Base-by-base conservation (phyloP, 2,888 invertebrate genomes). In the Allolobophora icterica region DNA sequence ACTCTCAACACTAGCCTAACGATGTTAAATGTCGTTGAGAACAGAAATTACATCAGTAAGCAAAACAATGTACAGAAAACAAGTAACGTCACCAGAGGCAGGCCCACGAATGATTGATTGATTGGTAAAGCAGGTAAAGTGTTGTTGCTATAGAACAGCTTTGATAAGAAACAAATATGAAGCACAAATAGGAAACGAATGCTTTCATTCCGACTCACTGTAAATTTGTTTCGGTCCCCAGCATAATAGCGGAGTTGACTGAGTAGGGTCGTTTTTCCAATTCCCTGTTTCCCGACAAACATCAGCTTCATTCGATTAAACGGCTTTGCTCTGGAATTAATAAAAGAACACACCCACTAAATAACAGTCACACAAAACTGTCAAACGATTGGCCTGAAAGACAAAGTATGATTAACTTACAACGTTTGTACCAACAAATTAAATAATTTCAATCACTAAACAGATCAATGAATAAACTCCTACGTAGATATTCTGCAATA, bases 241-340 rank as follows among this genome's bases (percentile, higher is more conserved):
- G 87, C 21, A 35, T 87, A 24, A 34, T 33, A 24, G 35, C 45
- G 38, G 40, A 99, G 95, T 93, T 98, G 97, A 94, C 98, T 97
- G 58, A 99, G 96, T 11, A 99, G 96, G 90, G 98, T 98, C 0
- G 99, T 99, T 95, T 99, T 99, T 0, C 97, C 97, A 91, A 96
- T 96, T 40, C 96, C 96, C 95, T 98, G 98, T 2, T 98, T 97
- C 0, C 99, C 99, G 0, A 99, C 99, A 90, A 99, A 97, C 95
- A 96, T 95, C 34, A 99, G 96, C 95, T 99, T 99, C 97, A 99
- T 97, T 91, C 98, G 96, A 1, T 98, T 97, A 95, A 99, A 99
- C 0, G 98, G 97, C 93, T 97, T 97, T 0, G 99, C 99, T 95
- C 96, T 96, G 93, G 21, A 87, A 87, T 35, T 6, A 87, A 87